Percentiles rank a stretch among this genome's conserved stretches.
These are phyloP conservation scores for Hermodice carunculata DNA, from an alignment of 2,888 invertebrate species.

Conservation along the genomic window DNA sequence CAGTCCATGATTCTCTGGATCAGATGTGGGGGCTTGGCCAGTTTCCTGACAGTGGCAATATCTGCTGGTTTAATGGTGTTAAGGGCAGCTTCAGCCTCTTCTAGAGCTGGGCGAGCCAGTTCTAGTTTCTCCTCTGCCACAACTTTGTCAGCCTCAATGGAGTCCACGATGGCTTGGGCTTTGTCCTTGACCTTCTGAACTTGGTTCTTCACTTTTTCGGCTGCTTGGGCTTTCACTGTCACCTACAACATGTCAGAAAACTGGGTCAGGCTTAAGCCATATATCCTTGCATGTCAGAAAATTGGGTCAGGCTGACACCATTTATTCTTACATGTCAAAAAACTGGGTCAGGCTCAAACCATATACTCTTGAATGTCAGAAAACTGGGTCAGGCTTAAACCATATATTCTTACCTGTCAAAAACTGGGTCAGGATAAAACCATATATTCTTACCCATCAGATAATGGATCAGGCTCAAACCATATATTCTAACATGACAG, in stretches of 20 bases:
- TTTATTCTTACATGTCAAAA: no score
- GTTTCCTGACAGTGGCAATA: constrained; percentile 68
- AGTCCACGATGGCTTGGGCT: constrained; percentile 69
- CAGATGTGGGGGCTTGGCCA: constrained; percentile 69
- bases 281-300: no score
- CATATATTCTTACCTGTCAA: no score
- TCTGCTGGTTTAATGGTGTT: constrained; percentile 72
- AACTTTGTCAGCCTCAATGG: constrained; percentile 64
- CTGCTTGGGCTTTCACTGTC: constrained; percentile 68
- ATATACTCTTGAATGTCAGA: no score
- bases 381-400: no score
- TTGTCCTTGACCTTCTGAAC: constrained; percentile 71
- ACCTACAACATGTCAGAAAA: constrained; percentile 37
- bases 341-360: no score
- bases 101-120: constrained; percentile 67
- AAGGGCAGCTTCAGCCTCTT: constrained; percentile 69
- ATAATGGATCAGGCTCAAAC: no score
- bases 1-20: constrained; percentile 71
- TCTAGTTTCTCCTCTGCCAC: constrained; percentile 68
- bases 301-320: no score
- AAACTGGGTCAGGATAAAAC: no score
- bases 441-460: no score
- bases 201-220: constrained; percentile 69
- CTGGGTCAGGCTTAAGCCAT: no score
- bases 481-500: no score